These are phyloP conservation scores for Carpatolechia fugitivella DNA, from an alignment of 2,888 invertebrate species.

Conservation along the genomic window DNA sequence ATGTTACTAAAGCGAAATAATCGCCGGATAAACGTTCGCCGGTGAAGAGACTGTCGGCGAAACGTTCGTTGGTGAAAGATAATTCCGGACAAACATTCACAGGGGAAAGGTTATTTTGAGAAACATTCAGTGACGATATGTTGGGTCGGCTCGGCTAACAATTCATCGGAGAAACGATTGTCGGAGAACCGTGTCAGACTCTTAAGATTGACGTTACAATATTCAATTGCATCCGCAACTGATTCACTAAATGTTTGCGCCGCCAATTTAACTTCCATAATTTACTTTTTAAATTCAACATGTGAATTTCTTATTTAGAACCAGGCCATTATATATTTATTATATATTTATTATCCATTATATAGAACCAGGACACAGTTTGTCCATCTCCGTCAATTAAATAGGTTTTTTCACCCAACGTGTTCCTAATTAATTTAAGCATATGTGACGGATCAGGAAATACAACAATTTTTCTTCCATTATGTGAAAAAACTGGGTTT, in stretches of 20 bases:
- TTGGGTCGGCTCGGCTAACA: too few relatives aligned
- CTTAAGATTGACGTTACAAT: not conserved
- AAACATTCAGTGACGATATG: too few relatives aligned
- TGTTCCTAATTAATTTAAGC: conserved; percentile 12
- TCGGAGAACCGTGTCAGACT: too few relatives aligned
- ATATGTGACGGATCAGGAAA: conserved; percentile 13
- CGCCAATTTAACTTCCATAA: conserved; percentile 11
- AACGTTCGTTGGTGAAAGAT: too few relatives aligned
- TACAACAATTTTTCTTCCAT: conserved; percentile 1
- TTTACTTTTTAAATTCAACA: conserved; percentile 8
- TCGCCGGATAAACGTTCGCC: too few relatives aligned
- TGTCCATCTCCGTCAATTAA: not conserved
- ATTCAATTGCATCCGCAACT: not conserved
- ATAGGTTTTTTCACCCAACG: conserved; percentile 3
- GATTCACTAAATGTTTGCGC: conserved; percentile 8
- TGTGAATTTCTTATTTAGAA: conserved; percentile 3
- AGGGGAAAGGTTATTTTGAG: too few relatives aligned
- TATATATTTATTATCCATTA: too few relatives aligned
- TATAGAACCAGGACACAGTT: conserved; percentile 1
- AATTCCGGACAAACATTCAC: too few relatives aligned
- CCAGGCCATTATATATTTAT: too few relatives aligned
- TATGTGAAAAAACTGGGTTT: not conserved
- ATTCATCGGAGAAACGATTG: too few relatives aligned
- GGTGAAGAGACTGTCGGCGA: too few relatives aligned
- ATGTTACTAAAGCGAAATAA: too few relatives aligned